Percentiles rank a stretch among this genome's conserved stretches.
Evolutionary conservation across 2,797 vertebrate species (phyloP).

Genomic region (Simalia tracyae): DNA sequence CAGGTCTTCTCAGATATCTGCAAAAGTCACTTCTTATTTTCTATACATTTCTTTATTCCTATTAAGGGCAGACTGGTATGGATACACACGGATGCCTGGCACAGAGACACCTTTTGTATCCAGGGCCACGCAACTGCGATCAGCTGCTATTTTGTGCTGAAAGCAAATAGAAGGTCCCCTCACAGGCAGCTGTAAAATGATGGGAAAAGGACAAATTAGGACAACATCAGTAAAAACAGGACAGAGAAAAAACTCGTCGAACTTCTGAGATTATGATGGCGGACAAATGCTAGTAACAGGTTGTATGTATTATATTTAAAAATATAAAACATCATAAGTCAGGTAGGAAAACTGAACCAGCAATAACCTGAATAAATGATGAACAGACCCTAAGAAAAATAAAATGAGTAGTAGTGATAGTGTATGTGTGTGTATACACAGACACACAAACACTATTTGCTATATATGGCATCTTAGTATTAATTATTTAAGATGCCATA

Average conservation of each 20-base stretch:
- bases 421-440: neutral
- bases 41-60: conserved; percentile 20
- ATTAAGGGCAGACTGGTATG: conserved; percentile 2
- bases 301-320: neutral
- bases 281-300: neutral
- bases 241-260: neutral
- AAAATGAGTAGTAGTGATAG: neutral
- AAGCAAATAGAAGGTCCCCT: conserved; percentile 6
- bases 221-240: neutral
- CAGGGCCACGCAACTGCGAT: conserved; percentile 27
- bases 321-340: neutral
- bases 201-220: neutral
- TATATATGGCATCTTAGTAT: too few species aligned
- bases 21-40: conserved; percentile 14
- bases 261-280: neutral
- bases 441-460: too few species aligned
- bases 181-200: conserved; percentile 9
- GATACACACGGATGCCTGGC: conserved; percentile 21
- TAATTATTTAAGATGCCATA: too few species aligned
- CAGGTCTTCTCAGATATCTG: conserved; percentile 7
- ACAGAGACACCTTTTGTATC: conserved; percentile 24
- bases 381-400: neutral
- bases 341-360: neutral
- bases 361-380: neutral
- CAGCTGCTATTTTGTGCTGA: conserved; percentile 15